Evolutionary conservation across 2,113 vertebrate genomes (phyloP), one percentile per base, ranked within the genome.

Genomic region (Phaethon lepturus): DNA sequence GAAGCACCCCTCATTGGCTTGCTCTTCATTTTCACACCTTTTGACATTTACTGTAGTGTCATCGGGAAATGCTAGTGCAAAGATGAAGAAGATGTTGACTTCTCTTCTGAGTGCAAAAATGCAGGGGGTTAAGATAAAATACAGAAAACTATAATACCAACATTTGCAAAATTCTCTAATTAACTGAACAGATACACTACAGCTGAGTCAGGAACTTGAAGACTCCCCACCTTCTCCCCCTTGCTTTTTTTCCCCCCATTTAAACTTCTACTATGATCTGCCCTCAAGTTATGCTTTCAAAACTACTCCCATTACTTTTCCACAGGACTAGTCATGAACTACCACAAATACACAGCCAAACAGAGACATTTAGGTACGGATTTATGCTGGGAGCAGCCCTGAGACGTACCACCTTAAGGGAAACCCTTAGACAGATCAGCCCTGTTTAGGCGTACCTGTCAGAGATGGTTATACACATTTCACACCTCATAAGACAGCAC

Each of bases 171-270:
- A 74, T 38, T 75, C n/a, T 74, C 67, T 64, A 40, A 86, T 80
- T 74, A 93, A 71, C 35, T 38, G 17, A 82, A 66, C 20, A 53
- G 42, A 50, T 50, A 66, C 59, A 47, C n/a, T 24, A n/a, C 31
- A 73, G 85, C 42, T 49, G 31, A 88, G 9, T 52, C 26, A 62
- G 33, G 44, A 87, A 86, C 45, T 73, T 49, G 18, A 44, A 68
- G 38, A 18, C 17, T 44, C 55, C 7, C 25, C 38, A 38, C 38
- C 38, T 38, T 38, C 7, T 14, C 8, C 29, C 10, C 33, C 26
- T 18, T 13, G 16, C 7, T 4, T 17, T 9, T 13, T 1, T 8
- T 9, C 2, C 3, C 2, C 11, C 12, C 29, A 68, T 72, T 86
- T 88, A 71, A 79, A 50, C 23, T 79, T 47, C 31, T 38, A 10